A percentile compares a stretch with the other conserved stretches of the same genome.
These are phyloP conservation scores for Apeira syringaria DNA, from an alignment of 2,888 invertebrate genomes.

Conservation along the genomic window DNA sequence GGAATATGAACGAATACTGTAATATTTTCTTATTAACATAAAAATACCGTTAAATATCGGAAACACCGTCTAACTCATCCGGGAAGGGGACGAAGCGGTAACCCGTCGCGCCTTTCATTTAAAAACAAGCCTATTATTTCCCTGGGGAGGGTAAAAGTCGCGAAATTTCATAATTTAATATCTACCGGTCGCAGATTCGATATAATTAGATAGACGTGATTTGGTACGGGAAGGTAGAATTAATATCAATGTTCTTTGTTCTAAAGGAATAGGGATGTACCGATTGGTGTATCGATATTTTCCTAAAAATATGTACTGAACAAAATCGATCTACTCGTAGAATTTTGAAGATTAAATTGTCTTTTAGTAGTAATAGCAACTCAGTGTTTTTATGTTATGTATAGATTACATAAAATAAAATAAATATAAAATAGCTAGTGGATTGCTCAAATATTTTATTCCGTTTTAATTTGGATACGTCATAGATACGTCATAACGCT, in stretches of 20 bases:
- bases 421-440: too few species aligned
- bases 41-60: slow-evolving; percentile 17
- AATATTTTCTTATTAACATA: slow-evolving; percentile 12
- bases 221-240: slow-evolving; percentile 75
- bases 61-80: slow-evolving; percentile 20
- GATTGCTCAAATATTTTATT: too few species aligned
- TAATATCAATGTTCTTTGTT: slow-evolving; percentile 82
- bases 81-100: slow-evolving; percentile 21
- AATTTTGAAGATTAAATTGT: too few species aligned
- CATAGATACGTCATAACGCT: too few species aligned
- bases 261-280: slow-evolving; percentile 46
- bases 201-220: slow-evolving; percentile 82
- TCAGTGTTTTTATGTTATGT: too few species aligned
- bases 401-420: too few species aligned
- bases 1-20: neutral
- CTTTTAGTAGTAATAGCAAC: too few species aligned
- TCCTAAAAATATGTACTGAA: too few species aligned
- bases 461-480: too few species aligned
- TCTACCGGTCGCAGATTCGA: slow-evolving; percentile 71
- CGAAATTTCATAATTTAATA: slow-evolving; percentile 77
- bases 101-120: slow-evolving; percentile 54
- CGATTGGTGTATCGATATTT: slow-evolving; percentile 6
- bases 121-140: slow-evolving; percentile 76
- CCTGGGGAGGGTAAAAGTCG: slow-evolving; percentile 68
- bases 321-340: too few species aligned